Evolutionary conservation across 2,888 invertebrate genomes (phyloP), one percentile per base, ranked within the genome.

Genomic region (Lycaena phlaeas): DNA sequence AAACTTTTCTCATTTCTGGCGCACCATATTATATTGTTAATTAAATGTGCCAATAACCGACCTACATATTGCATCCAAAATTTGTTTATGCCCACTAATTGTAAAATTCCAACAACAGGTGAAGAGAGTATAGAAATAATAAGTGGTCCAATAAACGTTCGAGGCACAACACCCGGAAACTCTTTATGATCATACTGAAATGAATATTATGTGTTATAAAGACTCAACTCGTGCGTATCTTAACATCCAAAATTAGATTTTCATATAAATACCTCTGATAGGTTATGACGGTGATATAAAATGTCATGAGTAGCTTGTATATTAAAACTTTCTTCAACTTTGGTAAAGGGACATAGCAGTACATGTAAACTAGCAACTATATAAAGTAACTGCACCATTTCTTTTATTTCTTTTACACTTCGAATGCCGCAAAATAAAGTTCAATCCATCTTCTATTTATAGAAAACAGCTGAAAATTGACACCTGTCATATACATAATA

Each of bases 301-400:
- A 99, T 88, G 81, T 99, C 99, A 81, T 99, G 99, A 72, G 94
- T 93, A 14, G 99, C 98, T 85, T 99, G 99, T 43, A 98, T 86
- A 84, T 98, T 98, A 73, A 99, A 99, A 78, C 98, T 98, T 85
- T 99, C 99, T 81, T 99, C 99, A 38, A 99, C 99, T 90, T 99
- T 98, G 3, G 97, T 98, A 69, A 92, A 98, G 39, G 98, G 98
- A 64, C 97, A 96, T 57, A 93, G 87, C 48, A 95, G 70, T 43
- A 97, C 81, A 72, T 96, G 94, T 55, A 92, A 88, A 54, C 90
- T 87, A 45, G 93, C 92, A 56, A 93, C 87, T 53, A 93, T 76
- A 67, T 92, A 88, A 57, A 93, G 76, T 68, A 93, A 79, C 62
- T 90, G 87, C 68, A 91, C 90, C 92, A 94, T 93, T 68, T 74